Evolutionary conservation across 2,888 invertebrate species (phyloP), one percentile per base, ranked within the genome.

Genomic region (Matsumyia berberina): DNA sequence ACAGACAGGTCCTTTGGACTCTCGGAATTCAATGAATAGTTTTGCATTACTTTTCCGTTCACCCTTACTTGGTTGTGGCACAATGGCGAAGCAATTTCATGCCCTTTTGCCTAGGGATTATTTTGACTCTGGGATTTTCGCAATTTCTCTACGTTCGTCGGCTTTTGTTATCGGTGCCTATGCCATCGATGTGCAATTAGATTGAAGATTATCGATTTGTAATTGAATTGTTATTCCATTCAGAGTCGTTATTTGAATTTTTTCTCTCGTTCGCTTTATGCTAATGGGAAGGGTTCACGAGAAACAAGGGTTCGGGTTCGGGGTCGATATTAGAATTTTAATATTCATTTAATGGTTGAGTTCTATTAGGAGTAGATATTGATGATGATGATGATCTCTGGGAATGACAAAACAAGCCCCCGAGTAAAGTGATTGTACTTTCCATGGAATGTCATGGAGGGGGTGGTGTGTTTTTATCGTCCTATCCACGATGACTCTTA

Each of bases 1-100:
- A n/a, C 19, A 79, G 55, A 35, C 58, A 37, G 46, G 44, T 77
- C 58, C 62, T 77, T 69, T 69, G 60, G 66, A 79, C 64, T 44
- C 53, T 69, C 17, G 55, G 62, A 64, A 66, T 81, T 49, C 69
- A 77, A 70, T 81, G 81, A 81, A 81, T 81, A 81, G 81, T 70
- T 81, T 70, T 77, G 49, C 76, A 81, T 81, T 76, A 69, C 60
- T 64, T 66, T 81, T 46, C 19, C 24, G 29, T 49, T 69, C 7
- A 12, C 44, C 39, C 19, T n/a, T 9, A 15, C 31, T n/a, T 4
- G 9, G 33, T 19, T 11, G 3, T 12, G n/a, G n/a, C 17, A 11
- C 15, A 12, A 9, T 11, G 7, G 51, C 39, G 11, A 37, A 58
- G 66, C 46, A 66, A 76, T 73, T 73, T 35, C 37, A 58, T 51